These are phyloP conservation scores for Corythornis leucogaster DNA, from an alignment of 2,797 vertebrate genomes.

Conservation along the genomic window DNA sequence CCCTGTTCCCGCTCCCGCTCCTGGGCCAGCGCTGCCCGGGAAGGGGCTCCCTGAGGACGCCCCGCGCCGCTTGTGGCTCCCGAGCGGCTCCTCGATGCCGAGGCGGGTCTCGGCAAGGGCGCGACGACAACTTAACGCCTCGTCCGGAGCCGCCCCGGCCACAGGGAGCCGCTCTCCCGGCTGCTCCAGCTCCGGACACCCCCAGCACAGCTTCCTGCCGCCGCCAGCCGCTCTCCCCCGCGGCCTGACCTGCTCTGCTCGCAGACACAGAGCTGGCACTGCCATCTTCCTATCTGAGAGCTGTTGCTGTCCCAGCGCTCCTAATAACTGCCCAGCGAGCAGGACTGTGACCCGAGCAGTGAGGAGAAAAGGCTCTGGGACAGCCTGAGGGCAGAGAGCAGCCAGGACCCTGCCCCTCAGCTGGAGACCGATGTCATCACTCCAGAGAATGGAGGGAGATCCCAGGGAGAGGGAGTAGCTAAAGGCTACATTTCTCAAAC, in stretches of 20 bases:
- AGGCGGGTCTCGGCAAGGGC: too few species aligned
- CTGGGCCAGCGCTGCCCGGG: too few species aligned
- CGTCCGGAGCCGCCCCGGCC: too few species aligned
- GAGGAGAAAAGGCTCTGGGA: background rate
- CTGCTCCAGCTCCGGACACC: too few species aligned
- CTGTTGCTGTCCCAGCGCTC: background rate
- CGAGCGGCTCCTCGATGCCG: too few species aligned
- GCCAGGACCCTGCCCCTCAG: background rate
- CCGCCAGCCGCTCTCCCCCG: too few species aligned
- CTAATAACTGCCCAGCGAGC: background rate
- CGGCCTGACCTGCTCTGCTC: background rate
- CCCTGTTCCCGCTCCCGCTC: too few species aligned
- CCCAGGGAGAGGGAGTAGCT: background rate
- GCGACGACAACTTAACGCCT: too few species aligned
- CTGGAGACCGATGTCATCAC: background rate
- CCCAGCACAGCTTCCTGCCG: too few species aligned
- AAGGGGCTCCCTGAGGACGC: too few species aligned
- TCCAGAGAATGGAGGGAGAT: background rate
- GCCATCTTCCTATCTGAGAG: background rate
- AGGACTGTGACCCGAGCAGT: background rate
- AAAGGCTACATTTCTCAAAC: background rate
- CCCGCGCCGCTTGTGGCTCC: too few species aligned
- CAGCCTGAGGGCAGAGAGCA: rapidly evolving
- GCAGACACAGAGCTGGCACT: background rate
- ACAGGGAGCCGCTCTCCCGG: too few species aligned